Evolutionary conservation across 1,140 invertebrate genomes (phyloP).

Genomic region (Centruroides sculpturatus): DNA sequence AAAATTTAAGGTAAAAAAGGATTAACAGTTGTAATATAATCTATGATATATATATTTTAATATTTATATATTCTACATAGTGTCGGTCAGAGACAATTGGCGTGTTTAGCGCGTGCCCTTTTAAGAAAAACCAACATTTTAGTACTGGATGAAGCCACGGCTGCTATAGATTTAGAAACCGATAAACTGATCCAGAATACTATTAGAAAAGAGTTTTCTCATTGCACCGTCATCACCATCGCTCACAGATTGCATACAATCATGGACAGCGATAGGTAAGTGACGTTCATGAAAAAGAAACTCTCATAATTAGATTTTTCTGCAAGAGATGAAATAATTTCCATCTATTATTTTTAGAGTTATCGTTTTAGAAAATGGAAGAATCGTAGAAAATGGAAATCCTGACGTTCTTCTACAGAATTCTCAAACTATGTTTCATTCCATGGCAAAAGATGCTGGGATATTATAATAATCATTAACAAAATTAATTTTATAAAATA

Average conservation of each 20-base stretch:
- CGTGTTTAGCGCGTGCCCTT: slow-evolving; percentile 39
- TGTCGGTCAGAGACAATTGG: slow-evolving; percentile 38
- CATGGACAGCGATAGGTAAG: slow-evolving; percentile 24
- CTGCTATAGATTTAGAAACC: slow-evolving; percentile 29
- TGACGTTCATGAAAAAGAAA: neutral
- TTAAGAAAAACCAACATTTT: slow-evolving; percentile 41
- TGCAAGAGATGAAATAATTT: too few relatives aligned
- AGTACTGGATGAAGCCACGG: slow-evolving; percentile 33
- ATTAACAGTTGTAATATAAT: too few relatives aligned
- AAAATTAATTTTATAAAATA: too few relatives aligned
- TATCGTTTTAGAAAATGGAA: slow-evolving; percentile 18
- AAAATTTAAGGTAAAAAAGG: slow-evolving; percentile 20
- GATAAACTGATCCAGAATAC: slow-evolving; percentile 31
- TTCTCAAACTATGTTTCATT: slow-evolving; percentile 12
- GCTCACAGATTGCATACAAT: slow-evolving; percentile 33
- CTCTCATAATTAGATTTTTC: neutral
- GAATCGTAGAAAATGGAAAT: slow-evolving; percentile 23
- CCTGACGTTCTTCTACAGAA: slow-evolving; percentile 21
- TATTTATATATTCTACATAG: slow-evolving; percentile 16
- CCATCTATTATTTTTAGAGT: slow-evolving; percentile 4
- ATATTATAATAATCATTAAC: neutral
- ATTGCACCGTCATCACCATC: slow-evolving; percentile 32
- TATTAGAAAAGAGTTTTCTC: slow-evolving; percentile 27
- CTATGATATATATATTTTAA: too few relatives aligned
- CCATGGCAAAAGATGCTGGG: slow-evolving; percentile 18